Evolutionary conservation across 64 coral and sea anemone species (phyloP), one percentile per base, ranked within the genome.

Genomic region (Anthopleura sola): DNA sequence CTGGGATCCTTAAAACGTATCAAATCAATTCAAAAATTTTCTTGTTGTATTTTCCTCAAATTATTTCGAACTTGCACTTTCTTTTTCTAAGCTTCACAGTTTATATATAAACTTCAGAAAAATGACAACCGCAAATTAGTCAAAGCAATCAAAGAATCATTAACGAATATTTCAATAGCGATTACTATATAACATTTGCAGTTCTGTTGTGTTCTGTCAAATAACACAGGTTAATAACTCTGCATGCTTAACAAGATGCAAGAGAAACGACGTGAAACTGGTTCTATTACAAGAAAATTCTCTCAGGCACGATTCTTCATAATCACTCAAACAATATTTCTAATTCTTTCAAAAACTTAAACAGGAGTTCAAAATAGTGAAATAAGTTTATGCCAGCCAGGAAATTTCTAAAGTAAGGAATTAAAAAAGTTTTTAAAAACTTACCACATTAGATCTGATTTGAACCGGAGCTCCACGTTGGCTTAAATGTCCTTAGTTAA

Each of bases 151-250:
- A 71, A 71, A 71, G 66, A 14, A 71, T 71, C 66, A 71, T 71
- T 71, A 71, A 29, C 2, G 66, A 71, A 71, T 71, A 71, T 71
- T 34, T 71, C 66, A 71, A 71, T 17, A 71, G 26, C 28, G 31
- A 71, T 71, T 31, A 71, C 66, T 34, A 32, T 71, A 8, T 33
- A 71, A 71, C 66, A 32, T 71, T 71, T 71, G 14, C 31, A 71
- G n/a, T 71, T 71, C 66, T 71, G 66, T 71, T 71, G 66, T 34
- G 34, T 71, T 71, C 66, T 71, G 66, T 33, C 66, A 71, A 71
- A 71, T 28, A 71, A 71, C 66, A 15, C 28, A 32, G 23, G 19
- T 62, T 71, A 26, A 15, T n/a, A 56, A 20, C 55, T 5, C 55
- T 18, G 14, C 40, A 44, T 44, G 40, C 40, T 44, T 56, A 56